These are phyloP conservation scores for Dichetophora obliterata DNA, from an alignment of 2,888 invertebrate species.

Conservation along the genomic window DNA sequence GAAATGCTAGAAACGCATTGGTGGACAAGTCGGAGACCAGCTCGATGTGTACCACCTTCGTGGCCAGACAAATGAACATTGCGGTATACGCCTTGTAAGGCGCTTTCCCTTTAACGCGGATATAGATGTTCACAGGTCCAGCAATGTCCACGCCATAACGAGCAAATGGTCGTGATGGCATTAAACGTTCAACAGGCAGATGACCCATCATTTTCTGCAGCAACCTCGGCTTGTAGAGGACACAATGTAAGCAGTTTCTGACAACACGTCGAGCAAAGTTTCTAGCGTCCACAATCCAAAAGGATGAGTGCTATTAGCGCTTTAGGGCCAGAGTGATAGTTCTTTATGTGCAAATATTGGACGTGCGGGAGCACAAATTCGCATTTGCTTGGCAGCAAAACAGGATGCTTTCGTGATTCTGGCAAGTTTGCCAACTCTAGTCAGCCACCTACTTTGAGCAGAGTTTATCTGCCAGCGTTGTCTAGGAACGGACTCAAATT, in stretches of 20 bases:
- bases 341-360: constrained; percentile 40
- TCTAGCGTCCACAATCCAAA: constrained; percentile 43
- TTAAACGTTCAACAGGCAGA: constrained; percentile 31
- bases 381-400: constrained; percentile 36
- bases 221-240: constrained; percentile 40
- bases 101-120: constrained; percentile 35
- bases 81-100: constrained; percentile 38
- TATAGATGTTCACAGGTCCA: constrained; percentile 37
- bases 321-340: no score
- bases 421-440: constrained; percentile 26
- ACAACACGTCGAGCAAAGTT: constrained; percentile 37
- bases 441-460: no score
- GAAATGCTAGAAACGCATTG: no score
- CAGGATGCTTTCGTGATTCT: constrained; percentile 23
- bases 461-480: no score
- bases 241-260: constrained; percentile 36
- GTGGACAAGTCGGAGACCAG: no score
- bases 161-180: constrained; percentile 38
- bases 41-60: constrained; percentile 44
- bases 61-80: constrained; percentile 39
- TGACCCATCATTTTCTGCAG: constrained; percentile 43
- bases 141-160: constrained; percentile 41
- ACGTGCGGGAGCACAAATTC: constrained; percentile 38
- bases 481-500: no score
- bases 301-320: constrained; percentile 40